Conservation (phyloP, 1,140 invertebrate genomes). For the Leptinotarsa lineolata region DNA sequence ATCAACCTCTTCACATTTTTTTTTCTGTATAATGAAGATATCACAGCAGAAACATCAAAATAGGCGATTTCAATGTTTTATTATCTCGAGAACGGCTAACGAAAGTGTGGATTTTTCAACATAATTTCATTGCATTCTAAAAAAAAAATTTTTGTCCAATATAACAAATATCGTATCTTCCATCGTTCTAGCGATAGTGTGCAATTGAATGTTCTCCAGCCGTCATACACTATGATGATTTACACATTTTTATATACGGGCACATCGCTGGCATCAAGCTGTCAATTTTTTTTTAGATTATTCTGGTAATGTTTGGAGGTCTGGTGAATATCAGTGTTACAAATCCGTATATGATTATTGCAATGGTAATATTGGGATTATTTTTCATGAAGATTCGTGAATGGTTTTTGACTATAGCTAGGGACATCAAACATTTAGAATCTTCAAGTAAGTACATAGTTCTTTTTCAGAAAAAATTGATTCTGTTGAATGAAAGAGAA, state of each 20-base stretch:
- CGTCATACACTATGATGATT: not conserved
- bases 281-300: conserved; percentile 54
- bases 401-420: conserved; percentile 66
- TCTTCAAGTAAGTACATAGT: conserved; percentile 56
- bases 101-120: too few relatives aligned
- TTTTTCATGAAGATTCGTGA: conserved; percentile 60
- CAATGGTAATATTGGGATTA: conserved; percentile 60
- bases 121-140: not conserved
- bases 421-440: conserved; percentile 63
- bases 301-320: conserved; percentile 65
- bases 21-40: too few relatives aligned
- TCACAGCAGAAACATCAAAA: not conserved
- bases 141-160: not conserved
- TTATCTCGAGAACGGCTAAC: too few relatives aligned
- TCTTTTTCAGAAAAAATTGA: too few relatives aligned
- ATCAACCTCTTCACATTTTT: too few relatives aligned
- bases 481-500: too few relatives aligned
- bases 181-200: too few relatives aligned
- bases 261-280: not conserved
- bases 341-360: conserved; percentile 72
- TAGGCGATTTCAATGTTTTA: not conserved
- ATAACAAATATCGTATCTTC: not conserved
- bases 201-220: too few relatives aligned
- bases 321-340: conserved; percentile 72
- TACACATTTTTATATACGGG: not conserved